A percentile compares a stretch with the other conserved stretches of the same genome.
These are phyloP conservation scores for Tupaia tana DNA, from an alignment of 2,113 vertebrate species.

Conservation along the genomic window DNA sequence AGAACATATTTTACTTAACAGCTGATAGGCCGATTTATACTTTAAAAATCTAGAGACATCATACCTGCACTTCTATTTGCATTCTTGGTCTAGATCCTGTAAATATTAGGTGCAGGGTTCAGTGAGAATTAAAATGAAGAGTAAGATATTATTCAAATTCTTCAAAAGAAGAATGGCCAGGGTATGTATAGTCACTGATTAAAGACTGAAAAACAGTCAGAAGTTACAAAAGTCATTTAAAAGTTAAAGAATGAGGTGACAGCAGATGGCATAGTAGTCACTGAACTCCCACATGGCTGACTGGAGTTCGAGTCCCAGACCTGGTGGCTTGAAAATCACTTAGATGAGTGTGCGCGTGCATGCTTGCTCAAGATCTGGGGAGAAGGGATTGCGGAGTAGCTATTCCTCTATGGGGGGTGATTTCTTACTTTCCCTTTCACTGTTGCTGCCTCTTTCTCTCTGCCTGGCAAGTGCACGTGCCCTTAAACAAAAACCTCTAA, in stretches of 20 bases:
- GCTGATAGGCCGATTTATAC: background rate
- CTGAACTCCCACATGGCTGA: too few relatives aligned
- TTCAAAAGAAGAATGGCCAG: background rate
- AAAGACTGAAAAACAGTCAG: background rate
- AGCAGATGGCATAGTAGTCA: too few relatives aligned
- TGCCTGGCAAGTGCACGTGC: too few relatives aligned
- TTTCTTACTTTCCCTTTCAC: too few relatives aligned
- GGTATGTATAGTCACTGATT: background rate
- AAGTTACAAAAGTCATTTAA: slow-evolving; percentile 3
- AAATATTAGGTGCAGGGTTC: background rate
- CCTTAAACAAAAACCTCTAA: too few relatives aligned
- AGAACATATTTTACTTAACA: slow-evolving; percentile 25
- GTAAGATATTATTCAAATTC: background rate
- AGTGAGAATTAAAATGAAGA: background rate
- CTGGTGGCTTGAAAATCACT: too few relatives aligned
- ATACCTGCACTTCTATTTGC: background rate
- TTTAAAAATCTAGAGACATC: background rate
- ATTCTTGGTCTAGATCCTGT: background rate
- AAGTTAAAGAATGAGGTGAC: background rate
- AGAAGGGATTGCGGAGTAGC: too few relatives aligned
- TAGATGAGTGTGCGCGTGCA: too few relatives aligned
- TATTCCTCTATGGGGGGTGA: too few relatives aligned
- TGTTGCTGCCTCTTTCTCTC: too few relatives aligned
- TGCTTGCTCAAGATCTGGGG: too few relatives aligned
- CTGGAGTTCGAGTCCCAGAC: too few relatives aligned